phyloP scores from a whole-genome alignment of 2,113 vertebrate species.

The Mirza zaza region DNA sequence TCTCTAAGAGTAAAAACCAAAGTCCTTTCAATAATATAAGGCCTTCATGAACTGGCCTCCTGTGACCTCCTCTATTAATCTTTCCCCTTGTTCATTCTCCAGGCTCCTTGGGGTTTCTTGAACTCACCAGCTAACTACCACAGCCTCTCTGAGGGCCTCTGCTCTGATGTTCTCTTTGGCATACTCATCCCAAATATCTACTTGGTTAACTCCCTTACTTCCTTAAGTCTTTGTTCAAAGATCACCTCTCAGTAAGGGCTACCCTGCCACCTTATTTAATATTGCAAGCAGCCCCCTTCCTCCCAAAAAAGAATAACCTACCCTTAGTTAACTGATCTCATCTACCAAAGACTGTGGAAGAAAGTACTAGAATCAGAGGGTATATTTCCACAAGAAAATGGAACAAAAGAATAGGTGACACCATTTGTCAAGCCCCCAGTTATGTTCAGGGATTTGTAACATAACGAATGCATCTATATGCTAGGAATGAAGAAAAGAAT shows the following conservation, averaged over 20 bases:
- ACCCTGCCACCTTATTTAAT: not conserved
- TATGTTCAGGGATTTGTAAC: not conserved
- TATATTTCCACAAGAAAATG: not conserved
- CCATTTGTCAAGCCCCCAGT: not conserved
- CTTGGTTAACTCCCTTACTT: not conserved
- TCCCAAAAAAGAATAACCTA: not conserved
- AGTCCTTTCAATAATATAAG: not conserved
- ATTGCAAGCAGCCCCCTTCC: not conserved
- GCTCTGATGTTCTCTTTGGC: not conserved
- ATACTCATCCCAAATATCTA: not conserved
- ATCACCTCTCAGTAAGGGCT: not conserved
- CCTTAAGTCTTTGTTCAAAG: not conserved
- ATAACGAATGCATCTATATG: not conserved
- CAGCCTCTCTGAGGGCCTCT: not conserved
- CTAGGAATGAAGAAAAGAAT: not conserved
- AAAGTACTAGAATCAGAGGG: constrained; percentile 1
- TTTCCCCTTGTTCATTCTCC: not conserved
- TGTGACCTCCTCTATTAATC: not conserved
- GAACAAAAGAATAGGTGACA: not conserved
- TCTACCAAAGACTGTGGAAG: not conserved
- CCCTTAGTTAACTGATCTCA: not conserved
- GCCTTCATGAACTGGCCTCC: not conserved
- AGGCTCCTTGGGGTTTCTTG: not conserved
- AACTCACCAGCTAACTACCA: not conserved
- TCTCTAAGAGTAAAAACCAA: not conserved